Base-by-base conservation (phyloP, 2,113 vertebrate genomes). In the Seriola quinqueradiata region DNA sequence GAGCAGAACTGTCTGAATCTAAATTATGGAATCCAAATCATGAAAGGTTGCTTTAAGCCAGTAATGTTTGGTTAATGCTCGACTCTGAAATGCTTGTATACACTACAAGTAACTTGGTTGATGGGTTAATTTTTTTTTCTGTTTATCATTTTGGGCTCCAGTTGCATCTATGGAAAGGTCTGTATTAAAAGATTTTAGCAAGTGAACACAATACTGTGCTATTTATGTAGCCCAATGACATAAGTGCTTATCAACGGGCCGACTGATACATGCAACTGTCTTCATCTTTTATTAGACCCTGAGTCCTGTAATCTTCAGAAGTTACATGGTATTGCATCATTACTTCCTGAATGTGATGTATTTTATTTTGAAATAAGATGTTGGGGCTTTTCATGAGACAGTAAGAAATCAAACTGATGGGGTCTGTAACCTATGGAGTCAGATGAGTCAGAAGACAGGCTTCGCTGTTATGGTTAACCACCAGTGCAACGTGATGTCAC, bases 111-210 rank as follows among this genome's bases (percentile, higher is more conserved):
- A 61, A 42, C 32, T 59, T 21, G 48, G 23, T 79, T 65, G 32
- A 50, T 57, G n/a, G 11, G 28, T 74, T 1, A 34, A 10, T 42
- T 74, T 60, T 16, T 8, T 14, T 54, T 57, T 25, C 4, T 34
- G 21, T 60, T 66, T 10, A 50, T 48, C 34, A 70, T 1, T 28
- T 66, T 17, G 60, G 42, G 70, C 75, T 75, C 4, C 42, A 68
- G 71, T 76, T 79, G 76, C 84, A 71, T 71, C 66, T 46, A 61
- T 72, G 71, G 66, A 79, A 34, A 67, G 23, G 16, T 59, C 48
- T 72, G 1, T 61, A 72, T 42, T 66, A 3, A 16, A 55, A 25
- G 1, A 7, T 72, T 34, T 21, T 76, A 14, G 60, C 12, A 38
- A 63, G 19, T 19, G 19, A 70, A 16, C 48, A 50, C 67, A 64